phyloP scores from a whole-genome alignment of 2,888 invertebrate species.

The Acrocyrtus sp. region DNA sequence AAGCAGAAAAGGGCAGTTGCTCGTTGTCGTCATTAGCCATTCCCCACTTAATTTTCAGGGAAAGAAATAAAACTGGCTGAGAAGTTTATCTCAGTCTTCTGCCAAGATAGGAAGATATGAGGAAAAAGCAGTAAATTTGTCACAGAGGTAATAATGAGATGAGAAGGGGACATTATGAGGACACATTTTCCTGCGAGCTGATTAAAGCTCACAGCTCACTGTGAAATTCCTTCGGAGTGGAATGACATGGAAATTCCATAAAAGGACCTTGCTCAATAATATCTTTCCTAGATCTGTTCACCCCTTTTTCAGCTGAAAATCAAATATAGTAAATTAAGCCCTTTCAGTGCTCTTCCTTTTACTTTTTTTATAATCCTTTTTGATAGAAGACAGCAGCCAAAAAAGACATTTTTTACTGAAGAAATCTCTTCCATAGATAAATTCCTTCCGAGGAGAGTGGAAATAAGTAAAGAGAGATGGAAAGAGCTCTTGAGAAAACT shows the following conservation, averaged over 20 bases:
- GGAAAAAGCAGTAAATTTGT: background rate
- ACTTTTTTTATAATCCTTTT: background rate
- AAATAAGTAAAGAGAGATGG: too few species aligned
- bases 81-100: too few species aligned
- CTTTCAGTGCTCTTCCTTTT: background rate
- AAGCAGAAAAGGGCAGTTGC: too few species aligned
- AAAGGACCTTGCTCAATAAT: constrained; percentile 33
- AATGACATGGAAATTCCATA: constrained; percentile 42
- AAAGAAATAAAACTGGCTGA: too few species aligned
- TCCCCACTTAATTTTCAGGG: too few species aligned
- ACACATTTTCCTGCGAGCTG: background rate
- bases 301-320: constrained; percentile 1
- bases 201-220: background rate
- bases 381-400: background rate
- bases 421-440: too few species aligned
- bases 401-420: background rate
- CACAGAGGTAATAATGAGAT: background rate
- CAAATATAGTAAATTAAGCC: background rate
- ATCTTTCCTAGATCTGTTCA: background rate
- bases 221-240: background rate
- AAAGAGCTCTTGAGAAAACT: too few species aligned
- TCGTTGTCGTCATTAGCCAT: background rate
- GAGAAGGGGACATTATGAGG: background rate
- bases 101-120: too few species aligned
- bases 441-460: too few species aligned